These are phyloP conservation scores for Polypterus bichir DNA, from an alignment of 2,113 vertebrate species.

Conservation along the genomic window DNA sequence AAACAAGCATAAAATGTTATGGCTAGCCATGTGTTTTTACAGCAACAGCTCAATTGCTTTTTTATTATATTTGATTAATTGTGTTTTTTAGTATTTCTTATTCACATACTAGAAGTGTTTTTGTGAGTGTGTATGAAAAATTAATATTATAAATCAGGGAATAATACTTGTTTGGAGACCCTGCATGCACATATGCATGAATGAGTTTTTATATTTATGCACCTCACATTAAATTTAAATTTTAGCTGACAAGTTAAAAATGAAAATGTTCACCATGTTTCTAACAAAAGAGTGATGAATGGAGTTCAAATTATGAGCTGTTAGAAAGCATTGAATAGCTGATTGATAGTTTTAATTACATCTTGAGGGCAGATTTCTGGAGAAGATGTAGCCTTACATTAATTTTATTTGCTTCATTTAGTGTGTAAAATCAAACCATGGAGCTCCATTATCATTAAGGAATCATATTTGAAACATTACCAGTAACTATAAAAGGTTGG, in stretches of 20 bases:
- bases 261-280: too few species aligned
- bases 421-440: slow-evolving; percentile 35
- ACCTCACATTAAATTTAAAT: background rate
- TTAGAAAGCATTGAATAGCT: slow-evolving; percentile 19
- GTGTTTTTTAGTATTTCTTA: slow-evolving; percentile 7
- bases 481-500: too few species aligned
- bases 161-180: background rate
- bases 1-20: slow-evolving; percentile 14
- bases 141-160: background rate
- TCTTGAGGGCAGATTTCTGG: slow-evolving; percentile 33
- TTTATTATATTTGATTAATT: slow-evolving; percentile 7
- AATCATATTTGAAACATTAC: too few species aligned
- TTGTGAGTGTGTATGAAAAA: background rate
- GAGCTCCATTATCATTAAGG: slow-evolving; percentile 4
- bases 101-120: slow-evolving; percentile 8
- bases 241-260: slow-evolving; percentile 11
- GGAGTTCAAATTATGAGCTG: too few species aligned
- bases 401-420: slow-evolving; percentile 38
- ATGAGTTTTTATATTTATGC: background rate
- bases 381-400: slow-evolving; percentile 37
- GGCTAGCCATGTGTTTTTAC: background rate
- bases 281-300: too few species aligned
- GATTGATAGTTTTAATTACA: slow-evolving; percentile 53
- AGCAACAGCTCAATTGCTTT: slow-evolving; percentile 2
- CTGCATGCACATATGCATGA: background rate